A percentile compares a stretch with the other conserved stretches of the same genome.
These are phyloP conservation scores for Belonocnema kinseyi DNA, from an alignment of 1,140 invertebrate genomes.

Conservation along the genomic window DNA sequence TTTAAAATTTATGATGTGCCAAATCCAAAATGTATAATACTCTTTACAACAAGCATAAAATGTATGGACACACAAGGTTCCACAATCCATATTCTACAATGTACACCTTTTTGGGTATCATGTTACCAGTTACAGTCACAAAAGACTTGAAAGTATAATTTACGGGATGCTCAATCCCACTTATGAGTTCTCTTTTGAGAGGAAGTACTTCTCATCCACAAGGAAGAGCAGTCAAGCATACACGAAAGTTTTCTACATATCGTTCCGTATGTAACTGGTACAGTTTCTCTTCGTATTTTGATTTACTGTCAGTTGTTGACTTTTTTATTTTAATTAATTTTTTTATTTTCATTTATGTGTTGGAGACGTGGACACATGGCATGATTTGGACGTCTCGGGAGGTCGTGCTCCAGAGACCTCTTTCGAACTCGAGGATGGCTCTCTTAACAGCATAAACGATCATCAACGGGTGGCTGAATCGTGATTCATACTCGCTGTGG, in stretches of 20 bases:
- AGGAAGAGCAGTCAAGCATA: conserved; percentile 1
- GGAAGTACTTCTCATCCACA: conserved; percentile 14
- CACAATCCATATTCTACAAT: not conserved
- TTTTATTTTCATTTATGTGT: not conserved
- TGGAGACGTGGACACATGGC: not conserved
- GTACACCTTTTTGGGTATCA: conserved; percentile 1
- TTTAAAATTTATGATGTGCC: not conserved
- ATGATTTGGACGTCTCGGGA: not conserved
- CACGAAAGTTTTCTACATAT: conserved; percentile 7
- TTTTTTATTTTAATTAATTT: not conserved
- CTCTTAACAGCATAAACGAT: conserved; percentile 22
- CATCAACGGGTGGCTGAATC: not conserved
- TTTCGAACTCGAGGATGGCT: not conserved
- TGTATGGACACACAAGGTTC: not conserved
- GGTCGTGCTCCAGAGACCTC: conserved; percentile 16
- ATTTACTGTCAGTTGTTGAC: not conserved
- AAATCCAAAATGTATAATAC: not conserved
- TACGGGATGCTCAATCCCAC: conserved; percentile 17
- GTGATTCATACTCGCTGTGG: too few relatives aligned
- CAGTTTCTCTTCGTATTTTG: conserved; percentile 19
- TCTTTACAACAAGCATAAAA: conserved; percentile 3
- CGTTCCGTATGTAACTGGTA: conserved; percentile 1
- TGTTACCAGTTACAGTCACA: not conserved
- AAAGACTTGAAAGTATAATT: conserved; percentile 18
- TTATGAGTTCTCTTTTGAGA: not conserved